Evolutionary conservation across 1,140 invertebrate species (phyloP), one percentile per base, ranked within the genome.

Genomic region (Leptestheria dahalacensis): DNA sequence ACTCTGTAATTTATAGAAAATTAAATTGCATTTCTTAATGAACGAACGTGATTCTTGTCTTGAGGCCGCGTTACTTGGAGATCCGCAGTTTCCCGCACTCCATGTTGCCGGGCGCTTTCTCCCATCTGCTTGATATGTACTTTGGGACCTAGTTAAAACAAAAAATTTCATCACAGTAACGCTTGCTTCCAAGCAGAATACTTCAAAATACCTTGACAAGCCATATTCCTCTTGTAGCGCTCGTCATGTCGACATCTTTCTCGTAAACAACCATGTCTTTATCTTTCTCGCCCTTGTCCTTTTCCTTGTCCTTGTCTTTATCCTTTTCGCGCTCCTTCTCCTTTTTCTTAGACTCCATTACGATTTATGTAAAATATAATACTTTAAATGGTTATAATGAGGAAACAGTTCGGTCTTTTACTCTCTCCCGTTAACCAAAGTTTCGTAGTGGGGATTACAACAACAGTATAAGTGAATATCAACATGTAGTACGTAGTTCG

Each of bases 51-150:
- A n/a, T n/a, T 23, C 21, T 29, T 48, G 48, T 26, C 9, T 50
- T 3, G 6, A 56, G 9, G 15, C 24, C 20, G 55, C 71, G 73
- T 71, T 74, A 82, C 81, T 81, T 83, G 20, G 77, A 75, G 63
- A 89, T 87, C 69, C 78, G 82, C 1, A 89, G 72, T 72, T 85
- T 84, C n/a, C 84, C 86, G 61, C 86, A 84, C 73, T 88, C 84
- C 62, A 81, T 77, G 66, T 82, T 80, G 28, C 79, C 82, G 23
- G 82, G 78, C 48, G 86, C 83, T 72, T 86, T 88, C 66, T 91
- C 83, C 90, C 90, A 94, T 73, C 83, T 82, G 62, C 85, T 87
- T 2, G 91, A 85, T 64, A 97, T 84, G 75, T 95, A 97, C 76
- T 97, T 97, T 2, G 93, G 93, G 23, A 81, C 77, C 77, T 79